A percentile compares a stretch with the other conserved stretches of the same genome.
These are phyloP conservation scores for Phymastichus coffea DNA, from an alignment of 1,140 invertebrate species.

Conservation along the genomic window DNA sequence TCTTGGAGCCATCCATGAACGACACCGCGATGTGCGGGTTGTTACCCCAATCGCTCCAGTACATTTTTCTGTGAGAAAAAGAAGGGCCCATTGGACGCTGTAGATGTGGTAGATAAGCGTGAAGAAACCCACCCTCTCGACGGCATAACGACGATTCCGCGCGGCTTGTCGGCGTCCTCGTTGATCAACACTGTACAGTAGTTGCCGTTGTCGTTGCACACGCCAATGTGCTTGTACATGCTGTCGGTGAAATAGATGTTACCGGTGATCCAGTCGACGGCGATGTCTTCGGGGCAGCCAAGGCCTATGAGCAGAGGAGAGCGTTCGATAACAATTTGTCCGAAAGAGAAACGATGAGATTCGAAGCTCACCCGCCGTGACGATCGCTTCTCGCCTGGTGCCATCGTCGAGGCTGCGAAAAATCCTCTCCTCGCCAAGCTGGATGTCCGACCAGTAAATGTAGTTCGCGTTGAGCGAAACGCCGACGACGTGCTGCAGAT, in stretches of 20 bases:
- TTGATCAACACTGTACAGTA: constrained; percentile 65
- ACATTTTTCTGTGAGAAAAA: constrained; percentile 64
- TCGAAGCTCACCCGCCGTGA: constrained; percentile 54
- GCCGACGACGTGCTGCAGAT: constrained; percentile 64
- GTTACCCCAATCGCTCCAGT: constrained; percentile 83
- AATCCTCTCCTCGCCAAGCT: constrained; percentile 66
- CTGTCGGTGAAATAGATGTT: constrained; percentile 83
- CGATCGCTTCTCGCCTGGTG: constrained; percentile 57
- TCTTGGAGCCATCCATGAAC: constrained; percentile 80
- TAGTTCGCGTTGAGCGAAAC: constrained; percentile 66
- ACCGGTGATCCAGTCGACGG: constrained; percentile 77
- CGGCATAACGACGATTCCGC: constrained; percentile 65
- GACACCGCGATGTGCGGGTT: constrained; percentile 73
- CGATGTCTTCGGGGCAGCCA: constrained; percentile 71
- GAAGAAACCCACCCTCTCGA: constrained; percentile 64
- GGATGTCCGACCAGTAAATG: constrained; percentile 76
- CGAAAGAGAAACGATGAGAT: no score
- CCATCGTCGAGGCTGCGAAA: constrained; percentile 61
- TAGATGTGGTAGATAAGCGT: no score
- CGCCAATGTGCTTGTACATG: constrained; percentile 69
- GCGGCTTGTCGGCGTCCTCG: constrained; percentile 61
- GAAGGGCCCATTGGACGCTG: no score
- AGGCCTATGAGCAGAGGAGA: constrained; percentile 63
- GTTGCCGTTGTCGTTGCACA: constrained; percentile 66
- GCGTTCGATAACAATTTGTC: constrained; percentile 10